These are phyloP conservation scores for Lepidothrix coronata DNA, from an alignment of 2,113 vertebrate genomes.

Conservation along the genomic window DNA sequence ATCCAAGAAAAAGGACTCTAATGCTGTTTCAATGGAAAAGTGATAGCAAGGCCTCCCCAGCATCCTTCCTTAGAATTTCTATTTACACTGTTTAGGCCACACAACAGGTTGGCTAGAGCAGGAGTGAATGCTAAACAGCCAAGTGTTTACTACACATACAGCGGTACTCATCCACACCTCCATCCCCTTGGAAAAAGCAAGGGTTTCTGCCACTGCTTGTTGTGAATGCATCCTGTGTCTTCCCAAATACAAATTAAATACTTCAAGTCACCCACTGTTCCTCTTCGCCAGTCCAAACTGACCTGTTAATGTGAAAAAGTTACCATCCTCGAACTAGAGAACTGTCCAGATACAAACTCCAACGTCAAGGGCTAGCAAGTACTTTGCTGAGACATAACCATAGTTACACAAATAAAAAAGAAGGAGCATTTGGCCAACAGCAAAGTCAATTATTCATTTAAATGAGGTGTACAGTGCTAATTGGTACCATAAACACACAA, in stretches of 20 bases:
- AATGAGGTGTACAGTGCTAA: not conserved
- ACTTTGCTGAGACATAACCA: rapidly evolving
- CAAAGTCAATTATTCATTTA: not conserved
- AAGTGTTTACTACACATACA: not conserved
- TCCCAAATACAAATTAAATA: not conserved
- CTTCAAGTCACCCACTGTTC: not conserved
- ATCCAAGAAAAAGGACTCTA: not conserved
- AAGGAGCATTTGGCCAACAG: not conserved
- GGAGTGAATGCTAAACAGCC: not conserved
- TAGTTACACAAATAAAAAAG: not conserved
- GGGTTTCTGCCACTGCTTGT: not conserved
- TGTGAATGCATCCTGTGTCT: not conserved
- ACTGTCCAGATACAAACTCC: not conserved
- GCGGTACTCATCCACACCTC: not conserved
- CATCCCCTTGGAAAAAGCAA: not conserved
- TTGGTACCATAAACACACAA: not conserved
- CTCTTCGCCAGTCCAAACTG: not conserved
- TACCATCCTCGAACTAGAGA: not conserved
- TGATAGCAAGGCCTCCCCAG: not conserved
- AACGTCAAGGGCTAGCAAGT: not conserved
- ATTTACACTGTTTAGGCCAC: not conserved
- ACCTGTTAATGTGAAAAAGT: not conserved
- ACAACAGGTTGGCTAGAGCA: not conserved
- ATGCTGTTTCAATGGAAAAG: not conserved
- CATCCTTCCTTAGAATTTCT: not conserved